Conservation (phyloP, 2,888 invertebrate species). For the Aphidoletes aphidimyza region DNA sequence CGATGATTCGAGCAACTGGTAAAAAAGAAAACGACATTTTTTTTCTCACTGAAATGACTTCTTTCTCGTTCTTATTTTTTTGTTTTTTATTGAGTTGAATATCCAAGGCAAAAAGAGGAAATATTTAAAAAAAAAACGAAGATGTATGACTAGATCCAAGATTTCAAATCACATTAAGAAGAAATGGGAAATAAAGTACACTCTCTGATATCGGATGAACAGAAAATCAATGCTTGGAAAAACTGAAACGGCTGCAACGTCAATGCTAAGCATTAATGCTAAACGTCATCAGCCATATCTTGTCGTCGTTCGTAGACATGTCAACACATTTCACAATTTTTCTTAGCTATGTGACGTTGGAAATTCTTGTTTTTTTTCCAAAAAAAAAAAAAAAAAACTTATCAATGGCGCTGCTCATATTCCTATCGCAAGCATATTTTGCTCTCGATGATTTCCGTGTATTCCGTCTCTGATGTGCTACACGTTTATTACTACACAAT, state of each 20-base stretch:
- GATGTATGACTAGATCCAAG: slow-evolving; percentile 28
- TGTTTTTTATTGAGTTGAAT: neutral
- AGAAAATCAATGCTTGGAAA: neutral
- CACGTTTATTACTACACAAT: slow-evolving; percentile 15
- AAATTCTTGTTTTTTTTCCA: too few species aligned
- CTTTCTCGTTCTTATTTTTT: neutral
- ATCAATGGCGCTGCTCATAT: slow-evolving; percentile 15
- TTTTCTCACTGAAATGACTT: too few species aligned
- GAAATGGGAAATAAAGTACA: slow-evolving; percentile 46
- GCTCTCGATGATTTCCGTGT: slow-evolving; percentile 2
- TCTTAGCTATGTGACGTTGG: slow-evolving; percentile 12
- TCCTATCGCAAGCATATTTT: slow-evolving; percentile 3
- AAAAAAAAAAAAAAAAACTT: neutral
- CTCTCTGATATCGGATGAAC: slow-evolving; percentile 43
- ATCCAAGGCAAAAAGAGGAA: slow-evolving; percentile 6
- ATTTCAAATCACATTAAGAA: slow-evolving; percentile 48
- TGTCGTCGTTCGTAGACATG: slow-evolving; percentile 9
- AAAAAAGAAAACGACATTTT: neutral
- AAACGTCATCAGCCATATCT: slow-evolving; percentile 45
- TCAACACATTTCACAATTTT: slow-evolving; percentile 49
- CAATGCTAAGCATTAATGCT: slow-evolving; percentile 30
- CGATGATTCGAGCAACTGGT: neutral
- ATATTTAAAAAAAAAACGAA: neutral
- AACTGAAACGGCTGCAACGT: neutral
- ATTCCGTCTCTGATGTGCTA: neutral